Base-by-base conservation (phyloP, 1,140 invertebrate genomes). In the Cydia strobilella region DNA sequence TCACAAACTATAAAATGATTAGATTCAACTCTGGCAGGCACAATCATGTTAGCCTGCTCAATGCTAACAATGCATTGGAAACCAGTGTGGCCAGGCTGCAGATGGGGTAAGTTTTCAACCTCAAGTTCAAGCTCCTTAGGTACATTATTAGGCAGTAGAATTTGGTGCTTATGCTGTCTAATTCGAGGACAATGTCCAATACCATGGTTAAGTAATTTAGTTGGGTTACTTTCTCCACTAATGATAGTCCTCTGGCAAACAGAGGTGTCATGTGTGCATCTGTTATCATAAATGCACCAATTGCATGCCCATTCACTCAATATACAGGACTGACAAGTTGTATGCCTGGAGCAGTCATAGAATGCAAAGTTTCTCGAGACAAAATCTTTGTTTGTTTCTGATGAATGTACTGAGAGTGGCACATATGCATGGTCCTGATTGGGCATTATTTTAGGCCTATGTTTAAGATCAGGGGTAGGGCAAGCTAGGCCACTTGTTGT, bases 211-310 rank as follows among this genome's bases (percentile, higher is more conserved):
- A 95, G 90, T 72, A 97, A 89, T 81, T 95, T 96, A 18, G 93
- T 94, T 74, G 96, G 96, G 89, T 96, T 97, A 80, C 96, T 96
- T 93, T 97, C 97, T 23, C 96, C 96, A 82, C 96, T 96, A 79
- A 99, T 97, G 31, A 98, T 95, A 73, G 95, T 96, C 81, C 95
- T 94, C 83, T 96, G 97, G 90, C 97, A 98, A 25, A 94, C 93
- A 35, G 96, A 96, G 27, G 95, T 96, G 88, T 98, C 97, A 93
- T 98, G 96, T 0, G 97, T 97, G 89, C 98, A 99, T 84, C 96
- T 96, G 90, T 99, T 99, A 82, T 98, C 97, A 87, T 98, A 98
- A 72, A 99, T 96, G 92, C 98, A 99, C 98, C 98, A 99, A 85
- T 97, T 98, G 85, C 98, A 99, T 2, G 96, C 96, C 98, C 98